Base-by-base conservation (phyloP, 2,113 vertebrate genomes). In the Henicopernis longicauda region DNA sequence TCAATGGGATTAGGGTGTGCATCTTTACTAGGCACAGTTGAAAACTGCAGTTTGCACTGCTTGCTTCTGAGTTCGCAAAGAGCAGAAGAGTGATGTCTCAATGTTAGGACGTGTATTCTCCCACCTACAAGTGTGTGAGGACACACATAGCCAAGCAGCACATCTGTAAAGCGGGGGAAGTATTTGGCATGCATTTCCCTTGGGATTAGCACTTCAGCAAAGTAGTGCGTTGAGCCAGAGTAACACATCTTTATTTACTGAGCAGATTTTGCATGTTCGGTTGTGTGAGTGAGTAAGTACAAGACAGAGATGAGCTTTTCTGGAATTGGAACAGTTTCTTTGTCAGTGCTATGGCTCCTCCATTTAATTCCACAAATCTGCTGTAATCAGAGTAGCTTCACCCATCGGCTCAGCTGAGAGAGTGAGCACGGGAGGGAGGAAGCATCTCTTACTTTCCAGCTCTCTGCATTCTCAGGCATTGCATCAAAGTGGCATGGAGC, bases 281-380 rank as follows among this genome's bases (percentile, higher is more conserved):
- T 22, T 82, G 76, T 80, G 74, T 54, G 86, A 95, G 82, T 3
- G 4, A n/a, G 44, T 62, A 79, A 96, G 90, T 82, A 92, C 86
- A 84, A 90, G 94, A 55, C 79, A 54, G 36, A 96, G 91, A 67
- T 52, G 57, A 47, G 86, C 86, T 93, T 63, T 88, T 55, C 80
- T 49, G 27, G 73, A 71, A 89, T 63, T 70, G 96, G 65, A 83
- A 57, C 69, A 12, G 85, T 92, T 89, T 36, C 93, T 84, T 89
- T 95, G 72, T 91, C 95, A 94, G 79, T 7, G 8, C 79, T 83
- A 3, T 4, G 11, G 29, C 61, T 96, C 45, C 65, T 95, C 52
- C 85, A 79, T 91, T 95, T 96, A 97, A 96, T 96, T 96, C 95
- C 82, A 82, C 93, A 96, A 90, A 96, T 96, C 95, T 96, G 92